Conservation (phyloP, 2,888 invertebrate species). For the Hirtodrosophila alboralis region DNA sequence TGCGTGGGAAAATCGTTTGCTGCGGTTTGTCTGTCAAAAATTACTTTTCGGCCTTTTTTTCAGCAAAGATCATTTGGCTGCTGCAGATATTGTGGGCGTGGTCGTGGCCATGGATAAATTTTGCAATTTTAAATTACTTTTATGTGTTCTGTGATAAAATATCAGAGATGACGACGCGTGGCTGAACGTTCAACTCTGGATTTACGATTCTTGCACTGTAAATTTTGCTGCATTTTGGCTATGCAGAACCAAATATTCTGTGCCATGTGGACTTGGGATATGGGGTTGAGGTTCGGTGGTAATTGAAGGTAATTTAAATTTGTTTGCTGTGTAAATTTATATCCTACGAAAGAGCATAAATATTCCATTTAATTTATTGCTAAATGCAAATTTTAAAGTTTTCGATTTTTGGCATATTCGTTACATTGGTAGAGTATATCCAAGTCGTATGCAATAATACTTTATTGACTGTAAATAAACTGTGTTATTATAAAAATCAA, state of each 20-base stretch:
- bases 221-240: constrained; percentile 13
- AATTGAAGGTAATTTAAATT: constrained; percentile 60
- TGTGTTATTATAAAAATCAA: too few relatives aligned
- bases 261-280: constrained; percentile 6
- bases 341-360: constrained; percentile 59
- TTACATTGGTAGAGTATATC: too few relatives aligned
- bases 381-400: too few relatives aligned
- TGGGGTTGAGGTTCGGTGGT: too few relatives aligned
- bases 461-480: too few relatives aligned
- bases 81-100: constrained; percentile 42
- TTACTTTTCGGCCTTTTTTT: constrained; percentile 19
- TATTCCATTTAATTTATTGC: too few relatives aligned
- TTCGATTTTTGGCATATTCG: too few relatives aligned
- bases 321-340: constrained; percentile 63
- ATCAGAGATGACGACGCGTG: constrained; percentile 28
- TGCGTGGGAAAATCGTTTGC: constrained; percentile 63
- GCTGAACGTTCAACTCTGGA: constrained; percentile 10
- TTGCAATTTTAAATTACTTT: constrained; percentile 61
- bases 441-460: too few relatives aligned
- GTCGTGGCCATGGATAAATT: constrained; percentile 21
- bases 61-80: constrained; percentile 24
- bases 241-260: constrained; percentile 49
- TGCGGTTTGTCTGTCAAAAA: constrained; percentile 61
- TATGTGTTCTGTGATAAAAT: constrained; percentile 47
- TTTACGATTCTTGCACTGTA: constrained; percentile 57